Evolutionary conservation across 1,140 invertebrate species (phyloP).

Genomic region (Macrosteles quadrilineatus): DNA sequence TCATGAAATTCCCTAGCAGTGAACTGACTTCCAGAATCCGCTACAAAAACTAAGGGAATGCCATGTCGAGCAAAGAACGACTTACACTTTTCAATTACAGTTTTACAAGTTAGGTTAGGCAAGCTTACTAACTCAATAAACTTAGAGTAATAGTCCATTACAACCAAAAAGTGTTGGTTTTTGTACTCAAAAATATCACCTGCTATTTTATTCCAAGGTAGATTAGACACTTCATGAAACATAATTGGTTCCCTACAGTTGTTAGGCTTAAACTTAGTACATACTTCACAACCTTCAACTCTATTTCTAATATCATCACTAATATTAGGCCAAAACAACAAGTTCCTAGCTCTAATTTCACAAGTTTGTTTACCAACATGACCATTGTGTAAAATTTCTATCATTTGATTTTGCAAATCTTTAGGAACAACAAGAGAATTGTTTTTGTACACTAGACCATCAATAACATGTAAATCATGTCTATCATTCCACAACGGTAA

Average conservation of each 20-base stretch:
- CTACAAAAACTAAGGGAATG: conserved; percentile 13
- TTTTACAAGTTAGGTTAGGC: conserved; percentile 2
- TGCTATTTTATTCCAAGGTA: conserved; percentile 34
- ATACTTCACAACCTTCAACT: conserved; percentile 29
- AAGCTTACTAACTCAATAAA: conserved; percentile 34
- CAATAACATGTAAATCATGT: neutral
- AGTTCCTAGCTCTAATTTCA: conserved; percentile 32
- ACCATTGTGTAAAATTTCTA: conserved; percentile 39
- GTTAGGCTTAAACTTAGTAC: too few relatives aligned
- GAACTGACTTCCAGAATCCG: conserved; percentile 12
- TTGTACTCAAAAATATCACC: conserved; percentile 39
- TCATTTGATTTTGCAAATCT: conserved; percentile 43
- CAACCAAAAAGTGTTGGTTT: conserved; percentile 19
- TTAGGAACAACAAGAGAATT: conserved; percentile 47
- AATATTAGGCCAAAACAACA: conserved; percentile 42
- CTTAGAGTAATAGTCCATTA: conserved; percentile 36
- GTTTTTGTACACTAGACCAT: conserved; percentile 45
- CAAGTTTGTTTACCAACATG: conserved; percentile 43
- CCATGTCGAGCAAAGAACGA: conserved; percentile 30
- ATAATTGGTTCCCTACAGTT: too few relatives aligned
- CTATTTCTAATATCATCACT: conserved; percentile 43
- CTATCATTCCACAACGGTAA: too few relatives aligned
- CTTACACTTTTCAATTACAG: conserved; percentile 30
- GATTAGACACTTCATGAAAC: too few relatives aligned
- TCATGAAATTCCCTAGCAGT: conserved; percentile 18